Evolutionary conservation across 2,888 invertebrate genomes (phyloP).

Genomic region (Cephalotes varians): DNA sequence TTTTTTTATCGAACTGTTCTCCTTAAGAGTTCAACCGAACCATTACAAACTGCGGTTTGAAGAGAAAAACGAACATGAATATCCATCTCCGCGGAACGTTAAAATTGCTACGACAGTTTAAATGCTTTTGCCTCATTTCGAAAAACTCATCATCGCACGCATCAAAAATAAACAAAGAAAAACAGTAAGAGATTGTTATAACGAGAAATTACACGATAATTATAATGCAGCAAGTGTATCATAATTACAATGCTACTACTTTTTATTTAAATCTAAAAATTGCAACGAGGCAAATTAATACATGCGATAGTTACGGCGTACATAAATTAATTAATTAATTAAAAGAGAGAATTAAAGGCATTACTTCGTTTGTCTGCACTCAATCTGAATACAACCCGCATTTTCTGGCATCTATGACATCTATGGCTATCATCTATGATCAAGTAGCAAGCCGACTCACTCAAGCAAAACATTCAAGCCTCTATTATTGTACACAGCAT

Average conservation of each 20-base stretch:
- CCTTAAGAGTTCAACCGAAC: not conserved
- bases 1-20: conserved; percentile 4
- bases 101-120: conserved; percentile 18
- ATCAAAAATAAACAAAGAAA: not conserved
- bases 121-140: not conserved
- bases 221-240: not conserved
- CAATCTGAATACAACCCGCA: not conserved
- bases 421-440: not conserved
- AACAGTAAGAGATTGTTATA: not conserved
- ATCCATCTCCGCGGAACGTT: not conserved
- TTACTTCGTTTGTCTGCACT: conserved; percentile 1
- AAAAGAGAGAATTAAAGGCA: not conserved
- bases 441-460: conserved; percentile 20
- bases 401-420: not conserved
- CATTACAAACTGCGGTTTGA: conserved; percentile 4
- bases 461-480: not conserved
- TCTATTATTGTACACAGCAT: not conserved
- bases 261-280: not conserved
- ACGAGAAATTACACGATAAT: conserved; percentile 24
- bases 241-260: not conserved
- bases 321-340: conserved; percentile 34
- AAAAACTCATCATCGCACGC: not conserved
- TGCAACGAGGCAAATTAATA: not conserved
- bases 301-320: not conserved
- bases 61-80: conserved; percentile 1